Base-by-base conservation (phyloP, 2,113 vertebrate genomes). In the Xiphophorus maculatus region DNA sequence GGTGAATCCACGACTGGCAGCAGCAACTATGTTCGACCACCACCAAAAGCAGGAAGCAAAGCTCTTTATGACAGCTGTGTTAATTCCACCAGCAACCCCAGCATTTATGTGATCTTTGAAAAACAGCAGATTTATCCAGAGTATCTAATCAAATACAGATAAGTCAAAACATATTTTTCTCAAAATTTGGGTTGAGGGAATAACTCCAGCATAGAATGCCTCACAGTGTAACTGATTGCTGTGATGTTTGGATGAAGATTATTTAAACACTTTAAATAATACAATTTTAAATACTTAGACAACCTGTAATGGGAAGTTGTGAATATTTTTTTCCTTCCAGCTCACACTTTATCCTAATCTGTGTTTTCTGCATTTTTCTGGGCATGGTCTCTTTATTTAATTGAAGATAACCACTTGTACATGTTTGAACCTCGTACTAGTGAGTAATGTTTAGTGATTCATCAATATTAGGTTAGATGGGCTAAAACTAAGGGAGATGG, bases 111-210 rank as follows among this genome's bases (percentile, higher is more conserved):
- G 0, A 69, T 95, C 71, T 96, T 95, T 89, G 95, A 94, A 68
- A 95, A 95, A 63, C 85, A 90, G n/a, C 93, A 95, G 87, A 89
- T 96, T 85, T 96, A 94, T 67, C 90, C 89, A 1, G 92, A 91
- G 58, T 94, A 62, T 48, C 1, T 95, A 0, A 93, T 96, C 65
- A 80, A 93, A 12, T 93, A 88, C 77, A 74, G 76, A 0, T 92
- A 73, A 80, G 13, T 28, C 3, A 15, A 28, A 67, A 44, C n/a
- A 12, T 3, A 58, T 58, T 13, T 13, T 25, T 25, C 9, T 33
- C 32, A 65, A 37, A 22, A n/a, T 58, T 54, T 58, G 11, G 51
- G 51, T 58, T 3, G 19, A 5, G 22, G 27, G 5, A 37, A 65
- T 4, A 9, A 10, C 29, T 32, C 15, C 15, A 63, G 44, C 17